Evolutionary conservation across 1,140 invertebrate species (phyloP), one percentile per base, ranked within the genome.

Genomic region (Plodia interpunctella): DNA sequence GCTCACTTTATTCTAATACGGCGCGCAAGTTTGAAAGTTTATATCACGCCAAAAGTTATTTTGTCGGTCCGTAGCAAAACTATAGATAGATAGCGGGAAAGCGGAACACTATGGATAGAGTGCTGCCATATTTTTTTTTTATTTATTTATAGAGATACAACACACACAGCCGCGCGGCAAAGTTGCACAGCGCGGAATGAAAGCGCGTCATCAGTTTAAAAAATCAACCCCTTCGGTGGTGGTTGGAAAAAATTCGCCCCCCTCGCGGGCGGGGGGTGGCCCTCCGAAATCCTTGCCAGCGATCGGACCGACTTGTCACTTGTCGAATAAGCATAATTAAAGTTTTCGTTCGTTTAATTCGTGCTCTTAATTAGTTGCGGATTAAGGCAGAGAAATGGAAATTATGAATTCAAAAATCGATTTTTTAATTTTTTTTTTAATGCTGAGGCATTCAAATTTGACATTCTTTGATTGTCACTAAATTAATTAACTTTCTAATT

Each of bases 201-300:
- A 90, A 89, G 86, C 88, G 87, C 89, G 89, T 90, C 89, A 90
- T 90, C 89, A 90, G 87, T 90, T 90, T 90, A 90, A 90, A 90
- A 90, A 90, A 90, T 90, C 90, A 90, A 90, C 88, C 90, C 87
- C 82, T 87, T 89, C 60, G 74, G 80, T 83, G 83, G 84, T 85
- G 83, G 83, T 70, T 72, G 79, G 77, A 85, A 89, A 88, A 87
- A 89, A 89, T 76, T 70, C 73, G 74, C 67, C 74, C 79, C 80
- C 70, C n/a, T n/a, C 54, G 38, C 53, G 72, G 73, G 25, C 68
- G 74, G 66, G 81, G 78, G 80, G 69, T 77, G 74, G 70, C 76
- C 76, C 78, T 70, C 81, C 83, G 74, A 84, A 86, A 86, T 85
- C 84, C 84, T 87, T 85, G 84, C 86, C 80, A 82, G 78, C 76